Percentiles rank a stretch among this genome's conserved stretches.
phyloP scores from a whole-genome alignment of 2,113 vertebrate species.

The Scophthalmus maximus region DNA sequence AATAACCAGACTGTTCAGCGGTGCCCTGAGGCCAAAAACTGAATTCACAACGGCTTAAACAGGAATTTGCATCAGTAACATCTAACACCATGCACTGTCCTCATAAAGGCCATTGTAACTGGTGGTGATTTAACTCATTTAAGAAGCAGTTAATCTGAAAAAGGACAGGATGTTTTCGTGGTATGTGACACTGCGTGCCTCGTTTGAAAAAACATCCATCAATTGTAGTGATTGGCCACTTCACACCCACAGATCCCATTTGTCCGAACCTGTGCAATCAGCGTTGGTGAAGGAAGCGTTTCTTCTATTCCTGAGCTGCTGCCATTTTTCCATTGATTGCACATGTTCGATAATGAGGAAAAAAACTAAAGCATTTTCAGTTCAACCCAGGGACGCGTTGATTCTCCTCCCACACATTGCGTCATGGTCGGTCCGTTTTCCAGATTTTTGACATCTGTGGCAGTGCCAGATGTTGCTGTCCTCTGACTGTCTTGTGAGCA shows the following conservation, averaged over 20 bases:
- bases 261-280: conserved; percentile 74
- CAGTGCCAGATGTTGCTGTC: conserved; percentile 70
- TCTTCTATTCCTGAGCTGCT: conserved; percentile 63
- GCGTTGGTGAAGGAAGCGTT: conserved; percentile 43
- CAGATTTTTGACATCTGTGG: conserved; percentile 67
- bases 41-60: conserved; percentile 43
- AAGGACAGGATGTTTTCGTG: conserved; percentile 11
- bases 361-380: conserved; percentile 39
- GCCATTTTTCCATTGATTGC: conserved; percentile 74
- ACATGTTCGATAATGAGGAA: conserved; percentile 68
- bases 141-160: background rate
- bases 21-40: conserved; percentile 18
- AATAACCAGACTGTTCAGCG: conserved; percentile 20
- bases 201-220: conserved; percentile 55
- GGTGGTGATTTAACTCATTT: conserved; percentile 13
- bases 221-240: conserved; percentile 76
- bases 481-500: conserved; percentile 61
- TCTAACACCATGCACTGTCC: conserved; percentile 18
- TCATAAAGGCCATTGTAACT: background rate
- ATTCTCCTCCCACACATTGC: conserved; percentile 59
- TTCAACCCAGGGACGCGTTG: conserved; percentile 47
- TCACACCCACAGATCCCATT: conserved; percentile 71
- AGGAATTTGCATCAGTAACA: conserved; percentile 48
- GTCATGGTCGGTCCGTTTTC: conserved; percentile 48
- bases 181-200: conserved; percentile 1